Evolutionary conservation across 2,113 vertebrate species (phyloP).

Genomic region (Brachyhypopomus occidentalis): DNA sequence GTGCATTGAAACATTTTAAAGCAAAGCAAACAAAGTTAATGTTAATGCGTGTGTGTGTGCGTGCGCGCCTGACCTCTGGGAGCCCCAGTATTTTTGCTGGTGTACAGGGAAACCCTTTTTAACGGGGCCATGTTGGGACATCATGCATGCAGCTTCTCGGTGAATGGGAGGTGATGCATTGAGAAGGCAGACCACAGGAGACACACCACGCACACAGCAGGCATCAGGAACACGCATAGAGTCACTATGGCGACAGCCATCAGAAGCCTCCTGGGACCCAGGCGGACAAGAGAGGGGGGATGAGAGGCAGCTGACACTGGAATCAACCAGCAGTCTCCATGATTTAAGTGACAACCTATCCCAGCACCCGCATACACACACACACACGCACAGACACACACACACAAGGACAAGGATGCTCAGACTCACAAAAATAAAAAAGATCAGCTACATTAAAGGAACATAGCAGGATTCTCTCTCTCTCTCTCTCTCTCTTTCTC

Average conservation of each 20-base stretch:
- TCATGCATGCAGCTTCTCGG: constrained; percentile 56
- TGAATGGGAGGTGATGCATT: constrained; percentile 71
- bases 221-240: constrained; percentile 68
- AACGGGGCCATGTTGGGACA: constrained; percentile 58
- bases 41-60: constrained; percentile 30
- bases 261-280: constrained; percentile 70
- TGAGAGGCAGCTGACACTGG: constrained; percentile 77
- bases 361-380: constrained; percentile 27
- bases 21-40: not conserved
- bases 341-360: constrained; percentile 74
- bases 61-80: constrained; percentile 45
- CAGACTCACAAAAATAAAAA: constrained; percentile 63
- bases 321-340: constrained; percentile 74
- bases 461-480: constrained; percentile 67
- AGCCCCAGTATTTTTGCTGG: constrained; percentile 53
- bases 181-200: constrained; percentile 61
- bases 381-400: constrained; percentile 45
- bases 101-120: constrained; percentile 72
- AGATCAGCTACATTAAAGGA: constrained; percentile 66
- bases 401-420: constrained; percentile 68
- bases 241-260: constrained; percentile 83
- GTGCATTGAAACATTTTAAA: not conserved
- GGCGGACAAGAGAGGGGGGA: constrained; percentile 71
- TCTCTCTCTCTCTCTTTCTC: constrained; percentile 14
- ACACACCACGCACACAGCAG: constrained; percentile 53